A percentile compares a stretch with the other conserved stretches of the same genome.
Evolutionary conservation across 2,888 invertebrate genomes (phyloP).

Genomic region (Marronus borbonicus): DNA sequence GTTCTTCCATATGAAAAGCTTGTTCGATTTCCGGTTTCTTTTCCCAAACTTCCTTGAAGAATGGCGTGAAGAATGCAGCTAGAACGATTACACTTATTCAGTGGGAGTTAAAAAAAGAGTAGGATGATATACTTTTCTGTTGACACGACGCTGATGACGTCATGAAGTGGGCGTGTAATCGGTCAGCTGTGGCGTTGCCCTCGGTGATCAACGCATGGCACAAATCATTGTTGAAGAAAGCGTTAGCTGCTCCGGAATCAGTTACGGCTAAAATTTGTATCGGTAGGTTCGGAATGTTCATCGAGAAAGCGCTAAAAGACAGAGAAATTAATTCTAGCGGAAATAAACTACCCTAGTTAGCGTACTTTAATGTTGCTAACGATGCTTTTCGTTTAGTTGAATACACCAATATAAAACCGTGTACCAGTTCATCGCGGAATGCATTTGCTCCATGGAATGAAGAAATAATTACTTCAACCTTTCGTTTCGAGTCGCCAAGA

Average conservation of each 20-base stretch:
- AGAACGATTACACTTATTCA: constrained; percentile 57
- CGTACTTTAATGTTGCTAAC: constrained; percentile 90
- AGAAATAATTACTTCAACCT: constrained; percentile 91
- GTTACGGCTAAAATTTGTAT: constrained; percentile 96
- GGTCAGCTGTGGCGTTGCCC: constrained; percentile 93
- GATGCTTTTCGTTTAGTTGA: constrained; percentile 96
- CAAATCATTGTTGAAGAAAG: constrained; percentile 91
- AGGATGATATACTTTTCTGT: constrained; percentile 81
- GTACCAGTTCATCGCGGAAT: constrained; percentile 92
- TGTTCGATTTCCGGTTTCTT: constrained; percentile 96
- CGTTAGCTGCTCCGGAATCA: constrained; percentile 89
- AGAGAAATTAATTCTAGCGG: not conserved
- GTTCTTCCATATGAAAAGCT: constrained; percentile 90
- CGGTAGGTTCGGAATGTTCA: constrained; percentile 93
- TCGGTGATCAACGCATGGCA: constrained; percentile 93
- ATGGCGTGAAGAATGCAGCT: constrained; percentile 96
- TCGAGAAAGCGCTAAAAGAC: constrained; percentile 86
- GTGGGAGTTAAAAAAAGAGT: constrained; percentile 8
- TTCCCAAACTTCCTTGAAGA: constrained; percentile 97
- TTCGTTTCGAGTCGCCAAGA: constrained; percentile 90
- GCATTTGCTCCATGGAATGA: constrained; percentile 96
- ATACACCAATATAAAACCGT: constrained; percentile 95
- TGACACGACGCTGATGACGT: constrained; percentile 89
- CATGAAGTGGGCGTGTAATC: constrained; percentile 92
- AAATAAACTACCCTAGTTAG: constrained; percentile 53